These are phyloP conservation scores for Meda fulgida DNA, from an alignment of 2,797 vertebrate species.

Conservation along the genomic window DNA sequence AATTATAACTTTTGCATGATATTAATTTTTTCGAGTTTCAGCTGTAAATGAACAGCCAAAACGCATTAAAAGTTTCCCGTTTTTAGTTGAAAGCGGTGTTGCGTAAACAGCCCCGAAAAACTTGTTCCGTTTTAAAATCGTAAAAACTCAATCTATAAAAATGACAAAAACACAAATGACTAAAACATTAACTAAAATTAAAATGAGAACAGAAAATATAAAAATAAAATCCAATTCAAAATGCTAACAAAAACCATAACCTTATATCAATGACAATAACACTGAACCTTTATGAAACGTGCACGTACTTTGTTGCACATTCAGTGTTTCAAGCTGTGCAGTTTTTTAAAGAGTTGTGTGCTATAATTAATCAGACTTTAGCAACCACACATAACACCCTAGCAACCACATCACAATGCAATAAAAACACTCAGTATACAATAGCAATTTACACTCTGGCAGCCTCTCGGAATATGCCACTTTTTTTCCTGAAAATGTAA, in stretches of 20 bases:
- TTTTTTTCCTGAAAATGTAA: background rate
- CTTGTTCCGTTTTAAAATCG: no score
- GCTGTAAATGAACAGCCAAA: background rate
- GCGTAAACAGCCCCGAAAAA: background rate
- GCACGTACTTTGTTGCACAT: background rate
- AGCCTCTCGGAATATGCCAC: conserved; percentile 1
- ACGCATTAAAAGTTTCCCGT: background rate
- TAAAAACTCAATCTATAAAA: background rate
- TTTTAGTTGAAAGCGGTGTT: background rate
- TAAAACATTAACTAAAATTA: background rate
- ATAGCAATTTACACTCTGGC: background rate
- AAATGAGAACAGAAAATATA: background rate
- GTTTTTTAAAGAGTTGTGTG: background rate
- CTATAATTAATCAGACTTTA: background rate
- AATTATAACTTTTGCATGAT: no score
- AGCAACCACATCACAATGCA: background rate
- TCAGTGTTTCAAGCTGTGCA: background rate
- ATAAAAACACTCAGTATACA: background rate
- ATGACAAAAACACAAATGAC: no score
- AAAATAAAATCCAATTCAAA: background rate
- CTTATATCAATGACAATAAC: background rate
- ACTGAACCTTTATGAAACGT: background rate
- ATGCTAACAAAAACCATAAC: no score
- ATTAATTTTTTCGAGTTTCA: no score
- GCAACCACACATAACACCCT: background rate